Evolutionary conservation across 1,140 invertebrate species (phyloP).

Genomic region (Venturia canescens): DNA sequence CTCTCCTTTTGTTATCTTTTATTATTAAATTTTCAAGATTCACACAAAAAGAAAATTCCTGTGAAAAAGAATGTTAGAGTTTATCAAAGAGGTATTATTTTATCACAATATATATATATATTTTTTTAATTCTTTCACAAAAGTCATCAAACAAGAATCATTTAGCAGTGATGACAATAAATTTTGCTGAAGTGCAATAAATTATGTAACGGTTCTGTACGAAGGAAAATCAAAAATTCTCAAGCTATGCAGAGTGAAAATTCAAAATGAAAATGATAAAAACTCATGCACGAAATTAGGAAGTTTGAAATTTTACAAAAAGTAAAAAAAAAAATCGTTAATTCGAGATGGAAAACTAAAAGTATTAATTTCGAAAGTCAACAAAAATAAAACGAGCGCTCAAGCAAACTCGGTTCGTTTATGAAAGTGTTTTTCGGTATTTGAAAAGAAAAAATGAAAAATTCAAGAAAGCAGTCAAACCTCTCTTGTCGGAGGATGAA

Average conservation of each 20-base stretch:
- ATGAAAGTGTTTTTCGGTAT: constrained; percentile 2
- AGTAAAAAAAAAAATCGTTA: too few relatives aligned
- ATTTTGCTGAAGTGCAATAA: too few relatives aligned
- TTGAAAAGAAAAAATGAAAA: not conserved
- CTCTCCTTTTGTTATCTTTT: constrained; percentile 2
- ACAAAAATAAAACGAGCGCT: not conserved
- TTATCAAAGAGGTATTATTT: not conserved
- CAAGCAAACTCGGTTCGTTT: not conserved
- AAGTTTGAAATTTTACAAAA: too few relatives aligned
- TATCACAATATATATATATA: not conserved
- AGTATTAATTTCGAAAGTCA: not conserved
- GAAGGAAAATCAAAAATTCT: too few relatives aligned
- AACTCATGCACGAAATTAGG: too few relatives aligned
- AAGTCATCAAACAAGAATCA: too few relatives aligned
- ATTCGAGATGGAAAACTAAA: not conserved
- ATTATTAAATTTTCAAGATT: constrained; percentile 15
- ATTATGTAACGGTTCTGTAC: too few relatives aligned
- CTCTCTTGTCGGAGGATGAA: constrained; percentile 10
- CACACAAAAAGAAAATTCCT: constrained; percentile 23
- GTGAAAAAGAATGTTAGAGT: constrained; percentile 27
- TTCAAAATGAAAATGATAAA: too few relatives aligned
- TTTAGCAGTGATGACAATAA: too few relatives aligned
- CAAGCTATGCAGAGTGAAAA: too few relatives aligned
- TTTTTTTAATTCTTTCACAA: too few relatives aligned
- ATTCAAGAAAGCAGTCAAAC: not conserved